These are phyloP conservation scores for Danio choprae DNA, from an alignment of 2,797 vertebrate genomes.

Conservation along the genomic window DNA sequence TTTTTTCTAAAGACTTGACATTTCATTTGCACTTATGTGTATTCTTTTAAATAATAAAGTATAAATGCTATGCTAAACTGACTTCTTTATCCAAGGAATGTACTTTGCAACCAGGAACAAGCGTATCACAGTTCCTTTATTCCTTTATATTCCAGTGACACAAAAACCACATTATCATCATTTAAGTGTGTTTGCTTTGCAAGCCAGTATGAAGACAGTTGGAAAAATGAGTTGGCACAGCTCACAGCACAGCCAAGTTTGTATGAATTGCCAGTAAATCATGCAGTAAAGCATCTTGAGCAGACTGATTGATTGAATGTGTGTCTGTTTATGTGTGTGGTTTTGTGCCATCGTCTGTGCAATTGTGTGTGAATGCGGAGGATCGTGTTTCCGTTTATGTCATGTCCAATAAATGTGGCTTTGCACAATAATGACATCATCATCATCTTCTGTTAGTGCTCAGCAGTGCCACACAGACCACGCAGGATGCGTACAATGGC, in stretches of 20 bases:
- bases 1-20: not conserved
- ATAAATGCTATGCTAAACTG: not conserved
- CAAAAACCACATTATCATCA: not conserved
- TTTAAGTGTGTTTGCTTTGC: constrained; percentile 12
- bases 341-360: constrained; percentile 52
- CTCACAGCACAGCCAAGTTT: not conserved
- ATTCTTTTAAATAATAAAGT: not conserved
- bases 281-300: constrained; percentile 35
- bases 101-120: not conserved
- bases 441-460: constrained; percentile 57
- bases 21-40: not conserved
- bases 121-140: not conserved
- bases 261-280: constrained; percentile 8
- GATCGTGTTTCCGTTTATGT: constrained; percentile 53
- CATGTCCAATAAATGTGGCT: constrained; percentile 64
- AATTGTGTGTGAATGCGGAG: constrained; percentile 42
- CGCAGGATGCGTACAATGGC: constrained; percentile 56
- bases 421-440: constrained; percentile 66
- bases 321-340: constrained; percentile 38
- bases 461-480: constrained; percentile 51
- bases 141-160: constrained; percentile 3
- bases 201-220: constrained; percentile 11
- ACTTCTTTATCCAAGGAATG: not conserved
- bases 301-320: constrained; percentile 41
- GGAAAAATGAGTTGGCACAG: constrained; percentile 13